Conservation (phyloP, 1,140 invertebrate genomes). For the Heterodera carotae region DNA sequence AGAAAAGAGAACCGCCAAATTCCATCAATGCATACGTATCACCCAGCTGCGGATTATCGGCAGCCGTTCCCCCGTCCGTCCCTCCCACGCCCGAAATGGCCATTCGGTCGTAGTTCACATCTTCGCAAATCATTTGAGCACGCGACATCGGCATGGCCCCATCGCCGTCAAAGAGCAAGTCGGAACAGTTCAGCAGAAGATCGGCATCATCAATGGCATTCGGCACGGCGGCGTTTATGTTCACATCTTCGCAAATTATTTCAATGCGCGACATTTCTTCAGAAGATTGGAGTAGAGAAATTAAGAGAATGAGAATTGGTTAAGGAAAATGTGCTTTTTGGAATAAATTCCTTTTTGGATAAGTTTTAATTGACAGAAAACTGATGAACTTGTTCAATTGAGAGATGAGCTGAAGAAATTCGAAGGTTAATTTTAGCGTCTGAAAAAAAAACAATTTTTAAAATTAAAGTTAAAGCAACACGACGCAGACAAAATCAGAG, state of each 20-base stretch:
- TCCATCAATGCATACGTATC: conserved; percentile 14
- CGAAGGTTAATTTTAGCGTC: background rate
- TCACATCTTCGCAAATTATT: conserved; percentile 29
- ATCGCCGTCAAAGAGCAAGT: background rate
- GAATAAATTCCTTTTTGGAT: no score
- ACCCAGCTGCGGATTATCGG: no score
- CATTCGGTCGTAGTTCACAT: conserved; percentile 8
- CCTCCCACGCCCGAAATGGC: background rate
- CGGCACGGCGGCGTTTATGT: background rate
- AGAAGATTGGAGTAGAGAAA: background rate
- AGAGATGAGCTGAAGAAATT: background rate
- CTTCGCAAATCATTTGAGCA: background rate
- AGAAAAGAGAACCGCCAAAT: conserved; percentile 39
- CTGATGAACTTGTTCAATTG: no score
- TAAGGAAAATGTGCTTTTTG: background rate
- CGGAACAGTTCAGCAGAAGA: background rate
- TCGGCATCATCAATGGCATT: background rate
- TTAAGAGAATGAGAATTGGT: background rate
- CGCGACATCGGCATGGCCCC: background rate
- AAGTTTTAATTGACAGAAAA: no score
- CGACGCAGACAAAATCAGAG: background rate
- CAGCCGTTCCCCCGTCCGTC: conserved; percentile 1
- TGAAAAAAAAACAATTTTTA: background rate
- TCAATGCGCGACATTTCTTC: conserved; percentile 15
- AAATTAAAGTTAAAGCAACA: background rate